A percentile compares a stretch with the other conserved stretches of the same genome.
Evolutionary conservation across 30 jellyfish, hydroid and myxozoan genomes (phyloP).

Genomic region (Pelagia noctiluca): DNA sequence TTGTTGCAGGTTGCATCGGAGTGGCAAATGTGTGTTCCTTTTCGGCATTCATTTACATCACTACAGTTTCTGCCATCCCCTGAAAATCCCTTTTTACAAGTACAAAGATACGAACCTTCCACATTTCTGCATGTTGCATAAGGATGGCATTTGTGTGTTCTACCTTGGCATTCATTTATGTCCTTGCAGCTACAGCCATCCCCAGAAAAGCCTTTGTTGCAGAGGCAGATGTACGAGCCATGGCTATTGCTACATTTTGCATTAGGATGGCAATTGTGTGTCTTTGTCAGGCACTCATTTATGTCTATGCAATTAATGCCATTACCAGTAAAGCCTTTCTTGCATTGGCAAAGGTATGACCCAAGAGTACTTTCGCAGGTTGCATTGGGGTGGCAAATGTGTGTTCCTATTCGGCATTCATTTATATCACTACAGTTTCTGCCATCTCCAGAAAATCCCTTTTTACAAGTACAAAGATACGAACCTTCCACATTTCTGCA

Average conservation of each 20-base stretch:
- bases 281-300: conserved; percentile 23
- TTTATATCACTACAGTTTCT: conserved; percentile 60
- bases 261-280: conserved; percentile 38
- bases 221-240: conserved; percentile 49
- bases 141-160: conserved; percentile 40
- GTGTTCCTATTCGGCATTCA: conserved; percentile 31
- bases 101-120: conserved; percentile 75
- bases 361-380: conserved; percentile 69
- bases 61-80: conserved; percentile 80
- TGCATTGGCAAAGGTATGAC: conserved; percentile 79
- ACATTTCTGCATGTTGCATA: conserved; percentile 69
- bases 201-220: conserved; percentile 72
- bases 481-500: conserved; percentile 75
- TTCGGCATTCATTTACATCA: conserved; percentile 76
- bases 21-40: conserved; percentile 54
- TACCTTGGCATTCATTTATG: conserved; percentile 55
- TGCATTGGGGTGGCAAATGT: conserved; percentile 48
- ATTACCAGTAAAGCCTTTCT: conserved; percentile 63
- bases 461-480: conserved; percentile 71
- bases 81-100: conserved; percentile 71
- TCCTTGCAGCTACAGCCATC: conserved; percentile 70
- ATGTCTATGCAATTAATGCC: conserved; percentile 60
- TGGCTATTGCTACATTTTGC: conserved; percentile 39
- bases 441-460: conserved; percentile 86
- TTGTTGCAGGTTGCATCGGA: conserved; percentile 56